Conservation (phyloP, 2,797 vertebrate species). For the Squalus acanthias region DNA sequence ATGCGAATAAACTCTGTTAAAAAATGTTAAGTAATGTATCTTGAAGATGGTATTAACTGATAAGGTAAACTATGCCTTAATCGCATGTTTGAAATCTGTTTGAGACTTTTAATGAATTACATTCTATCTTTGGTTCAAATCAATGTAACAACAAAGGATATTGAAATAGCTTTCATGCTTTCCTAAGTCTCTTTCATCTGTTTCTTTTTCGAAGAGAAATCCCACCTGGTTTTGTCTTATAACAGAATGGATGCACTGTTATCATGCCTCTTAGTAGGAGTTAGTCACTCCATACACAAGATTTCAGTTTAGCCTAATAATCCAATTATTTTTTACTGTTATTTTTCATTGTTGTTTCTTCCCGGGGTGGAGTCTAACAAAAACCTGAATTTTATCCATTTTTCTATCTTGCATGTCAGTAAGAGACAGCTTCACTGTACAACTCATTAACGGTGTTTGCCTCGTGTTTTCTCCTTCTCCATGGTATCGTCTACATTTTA, state of each 20-base stretch:
- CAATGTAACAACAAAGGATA: neutral
- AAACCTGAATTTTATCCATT: neutral
- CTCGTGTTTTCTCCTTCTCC: neutral
- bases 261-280: neutral
- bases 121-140: conserved; percentile 24
- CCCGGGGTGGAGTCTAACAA: neutral
- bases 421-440: neutral
- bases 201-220: neutral
- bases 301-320: conserved; percentile 9
- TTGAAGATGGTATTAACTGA: conserved; percentile 27
- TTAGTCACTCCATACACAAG: neutral
- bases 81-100: conserved; percentile 12
- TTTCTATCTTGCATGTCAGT: neutral
- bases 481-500: neutral
- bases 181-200: neutral
- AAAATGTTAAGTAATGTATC: conserved; percentile 26
- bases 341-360: neutral
- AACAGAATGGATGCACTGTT: neutral
- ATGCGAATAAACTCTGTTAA: conserved; percentile 24
- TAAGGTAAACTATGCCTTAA: conserved; percentile 27
- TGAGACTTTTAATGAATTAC: conserved; percentile 6
- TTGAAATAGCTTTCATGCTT: conserved; percentile 15
- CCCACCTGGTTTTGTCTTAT: neutral
- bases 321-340: conserved; percentile 6
- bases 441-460: neutral